Base-by-base conservation (phyloP, 2,888 invertebrate species). In the Temnothorax rugatulus region DNA sequence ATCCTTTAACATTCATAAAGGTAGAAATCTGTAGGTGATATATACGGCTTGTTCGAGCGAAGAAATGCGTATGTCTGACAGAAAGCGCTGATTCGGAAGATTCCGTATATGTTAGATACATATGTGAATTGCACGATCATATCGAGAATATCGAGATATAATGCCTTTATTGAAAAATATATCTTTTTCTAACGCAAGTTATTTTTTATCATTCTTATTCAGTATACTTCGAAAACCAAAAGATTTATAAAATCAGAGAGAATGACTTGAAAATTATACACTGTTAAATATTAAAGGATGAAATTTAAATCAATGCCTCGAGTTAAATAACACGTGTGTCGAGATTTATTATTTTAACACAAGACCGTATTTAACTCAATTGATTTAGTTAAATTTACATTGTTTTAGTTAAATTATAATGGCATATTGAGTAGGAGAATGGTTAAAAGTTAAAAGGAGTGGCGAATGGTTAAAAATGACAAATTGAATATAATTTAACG, bases 1-100 rank as follows among this genome's bases (percentile, higher is more conserved):
- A 76, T 52, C 38, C 50, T 66, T 76, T 76, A 66, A 76, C 76
- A 76, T 76, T 76, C 66, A 76, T 76, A 57, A 69, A 77, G 69
- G 77, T 77, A 77, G 69, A 77, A 77, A 77, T 57, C 57, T 69
- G 54, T 68, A 41, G 38, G 15, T 68, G 38, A 9, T 41, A 74
- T 74, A 59, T 61, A 74, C 29, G 5, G 54, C 68, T 68, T 68
- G 44, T 57, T 15, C 69, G 8, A 77, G 21, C 41, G 29, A 57
- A 77, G 4, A 21, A 34, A 34, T 11, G 54, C 44, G 41, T 57
- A 44, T 57, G 29, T 4, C 25, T 29, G 29, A 29, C 54, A n/a
- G n/a, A 15, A 68, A 77, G 5, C 25, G 13, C 9, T n/a, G 54
- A 68, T 54, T 66, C 52, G 18, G 38, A 50, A 25, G 66, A 41